Conservation (phyloP, 2,797 vertebrate species). For the Eospalax fontanierii region DNA sequence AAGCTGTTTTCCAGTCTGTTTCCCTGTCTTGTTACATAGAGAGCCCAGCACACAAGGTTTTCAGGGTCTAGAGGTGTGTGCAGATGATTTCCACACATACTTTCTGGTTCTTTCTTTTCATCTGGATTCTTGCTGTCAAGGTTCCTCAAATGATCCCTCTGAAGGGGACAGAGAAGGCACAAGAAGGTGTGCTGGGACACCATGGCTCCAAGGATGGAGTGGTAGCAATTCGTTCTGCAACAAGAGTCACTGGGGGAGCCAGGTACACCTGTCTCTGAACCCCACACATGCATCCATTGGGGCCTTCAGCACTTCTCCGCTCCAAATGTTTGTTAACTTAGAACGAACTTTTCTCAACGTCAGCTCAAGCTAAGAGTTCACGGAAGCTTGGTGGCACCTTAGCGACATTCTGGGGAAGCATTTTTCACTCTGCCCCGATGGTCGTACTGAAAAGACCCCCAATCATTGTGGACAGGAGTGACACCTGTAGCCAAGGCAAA, state of each 20-base stretch:
- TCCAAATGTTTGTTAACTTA: background rate
- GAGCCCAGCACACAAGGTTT: slow-evolving; percentile 81
- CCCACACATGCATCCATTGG: rapidly evolving
- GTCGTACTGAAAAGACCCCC: background rate
- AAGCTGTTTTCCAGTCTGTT: background rate
- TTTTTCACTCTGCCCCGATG: background rate
- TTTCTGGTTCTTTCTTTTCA: slow-evolving; percentile 85
- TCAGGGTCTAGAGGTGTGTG: slow-evolving; percentile 82
- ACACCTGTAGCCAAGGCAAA: background rate
- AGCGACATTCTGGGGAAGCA: background rate
- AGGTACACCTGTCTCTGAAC: rapidly evolving
- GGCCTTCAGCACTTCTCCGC: background rate
- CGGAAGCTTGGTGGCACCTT: background rate
- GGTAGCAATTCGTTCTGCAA: background rate
- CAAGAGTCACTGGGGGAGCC: background rate
- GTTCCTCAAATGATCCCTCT: slow-evolving; percentile 87
- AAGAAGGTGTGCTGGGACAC: slow-evolving; percentile 68
- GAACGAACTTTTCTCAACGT: background rate
- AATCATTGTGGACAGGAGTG: background rate
- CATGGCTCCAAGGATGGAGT: background rate
- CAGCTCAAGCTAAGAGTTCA: background rate
- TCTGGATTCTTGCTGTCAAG: slow-evolving; percentile 85
- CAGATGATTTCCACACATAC: slow-evolving; percentile 83
- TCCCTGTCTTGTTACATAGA: slow-evolving; percentile 65
- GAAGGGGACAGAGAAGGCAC: slow-evolving; percentile 86